A percentile compares a stretch with the other conserved stretches of the same genome.
These are phyloP conservation scores for Hemicordylus capensis DNA, from an alignment of 2,113 vertebrate species.

Conservation along the genomic window DNA sequence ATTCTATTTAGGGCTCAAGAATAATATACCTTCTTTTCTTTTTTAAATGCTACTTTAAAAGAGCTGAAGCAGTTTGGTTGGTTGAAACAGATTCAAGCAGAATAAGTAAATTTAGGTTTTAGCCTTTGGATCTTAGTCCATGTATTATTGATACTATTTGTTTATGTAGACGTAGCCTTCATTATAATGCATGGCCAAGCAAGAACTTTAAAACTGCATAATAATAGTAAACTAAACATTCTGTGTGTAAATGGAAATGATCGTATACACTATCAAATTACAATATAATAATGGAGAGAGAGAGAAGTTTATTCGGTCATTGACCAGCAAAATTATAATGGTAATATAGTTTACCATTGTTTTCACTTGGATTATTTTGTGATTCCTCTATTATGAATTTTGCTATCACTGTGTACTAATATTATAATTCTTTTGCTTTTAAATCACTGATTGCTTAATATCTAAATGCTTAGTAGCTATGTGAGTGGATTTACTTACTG, in stretches of 20 bases:
- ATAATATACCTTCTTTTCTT: not conserved
- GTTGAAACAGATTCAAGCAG: not conserved
- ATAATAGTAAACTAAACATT: not conserved
- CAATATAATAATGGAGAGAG: slow-evolving; percentile 17
- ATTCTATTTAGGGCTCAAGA: not conserved
- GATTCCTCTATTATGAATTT: slow-evolving; percentile 25
- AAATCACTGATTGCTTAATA: slow-evolving; percentile 31
- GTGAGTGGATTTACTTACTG: slow-evolving; percentile 31
- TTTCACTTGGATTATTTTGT: slow-evolving; percentile 41
- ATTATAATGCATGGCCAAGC: not conserved
- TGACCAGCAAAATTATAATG: no score
- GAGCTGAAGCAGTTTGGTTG: not conserved
- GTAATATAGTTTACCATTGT: slow-evolving; percentile 5
- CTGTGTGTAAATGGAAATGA: slow-evolving; percentile 18
- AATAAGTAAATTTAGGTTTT: not conserved
- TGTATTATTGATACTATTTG: not conserved
- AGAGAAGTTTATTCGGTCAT: no score
- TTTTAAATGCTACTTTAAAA: not conserved
- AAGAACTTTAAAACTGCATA: not conserved
- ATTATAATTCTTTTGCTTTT: not conserved
- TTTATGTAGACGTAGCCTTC: not conserved
- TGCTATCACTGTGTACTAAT: slow-evolving; percentile 27
- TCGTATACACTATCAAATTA: not conserved
- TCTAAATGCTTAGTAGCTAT: slow-evolving; percentile 49
- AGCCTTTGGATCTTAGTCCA: not conserved